Conservation (phyloP, 1,140 invertebrate species). For the Carcinoscorpius rotundicauda region DNA sequence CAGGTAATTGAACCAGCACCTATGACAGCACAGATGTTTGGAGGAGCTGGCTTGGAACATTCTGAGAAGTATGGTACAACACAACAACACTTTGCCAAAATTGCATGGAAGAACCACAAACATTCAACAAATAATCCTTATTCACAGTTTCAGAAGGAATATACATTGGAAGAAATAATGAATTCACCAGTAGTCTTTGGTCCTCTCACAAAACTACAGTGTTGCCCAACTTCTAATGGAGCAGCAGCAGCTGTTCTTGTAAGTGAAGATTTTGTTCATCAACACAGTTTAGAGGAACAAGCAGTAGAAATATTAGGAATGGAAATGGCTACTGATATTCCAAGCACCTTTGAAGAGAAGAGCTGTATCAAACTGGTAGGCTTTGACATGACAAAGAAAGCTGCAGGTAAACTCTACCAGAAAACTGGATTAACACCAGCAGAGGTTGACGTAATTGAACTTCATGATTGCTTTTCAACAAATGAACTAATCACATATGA, state of each 20-base stretch:
- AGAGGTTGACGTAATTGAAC: conserved; percentile 90
- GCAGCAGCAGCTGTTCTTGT: conserved; percentile 80
- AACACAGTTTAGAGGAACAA: conserved; percentile 58
- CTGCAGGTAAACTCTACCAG: conserved; percentile 64
- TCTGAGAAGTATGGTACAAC: conserved; percentile 95
- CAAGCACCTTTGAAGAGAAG: conserved; percentile 66
- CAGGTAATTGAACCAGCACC: conserved; percentile 65
- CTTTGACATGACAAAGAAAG: conserved; percentile 86
- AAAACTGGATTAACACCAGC: conserved; percentile 58
- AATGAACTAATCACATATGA: conserved; percentile 98
- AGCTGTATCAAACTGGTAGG: conserved; percentile 85
- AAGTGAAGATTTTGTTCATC: conserved; percentile 77
- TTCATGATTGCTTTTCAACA: conserved; percentile 98
- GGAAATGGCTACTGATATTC: conserved; percentile 88
- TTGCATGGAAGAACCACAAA: conserved; percentile 94
- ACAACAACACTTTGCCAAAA: conserved; percentile 87
- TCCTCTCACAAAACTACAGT: conserved; percentile 87
- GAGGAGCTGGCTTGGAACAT: conserved; percentile 89
- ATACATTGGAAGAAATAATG: conserved; percentile 75
- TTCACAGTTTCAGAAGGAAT: conserved; percentile 84
- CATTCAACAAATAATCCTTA: conserved; percentile 93
- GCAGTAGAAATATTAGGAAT: conserved; percentile 92
- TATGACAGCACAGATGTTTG: conserved; percentile 89
- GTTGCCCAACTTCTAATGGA: conserved; percentile 95
- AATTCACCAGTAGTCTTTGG: conserved; percentile 72